Conservation (phyloP, 2,888 invertebrate genomes). For the Agrypnus murinus region DNA sequence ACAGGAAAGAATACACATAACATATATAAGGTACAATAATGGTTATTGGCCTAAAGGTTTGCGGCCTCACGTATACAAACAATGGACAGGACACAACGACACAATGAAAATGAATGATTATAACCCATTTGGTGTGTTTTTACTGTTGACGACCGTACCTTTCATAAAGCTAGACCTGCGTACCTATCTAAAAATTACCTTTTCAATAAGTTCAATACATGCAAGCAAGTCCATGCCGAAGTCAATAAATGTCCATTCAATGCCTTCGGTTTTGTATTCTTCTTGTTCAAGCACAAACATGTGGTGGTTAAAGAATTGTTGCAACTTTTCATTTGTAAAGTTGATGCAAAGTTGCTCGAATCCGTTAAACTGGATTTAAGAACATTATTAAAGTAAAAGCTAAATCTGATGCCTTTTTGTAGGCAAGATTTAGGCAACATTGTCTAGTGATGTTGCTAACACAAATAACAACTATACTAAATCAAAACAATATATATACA, state of each 20-base stretch:
- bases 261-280: conserved; percentile 95
- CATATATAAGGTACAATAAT: too few relatives aligned
- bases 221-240: conserved; percentile 97
- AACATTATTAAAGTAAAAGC: conserved; percentile 1
- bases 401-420: neutral
- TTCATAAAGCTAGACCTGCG: neutral
- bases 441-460: neutral
- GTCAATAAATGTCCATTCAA: conserved; percentile 97
- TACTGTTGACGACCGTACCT: neutral
- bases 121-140: too few relatives aligned
- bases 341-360: conserved; percentile 99
- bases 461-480: too few relatives aligned
- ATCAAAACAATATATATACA: too few relatives aligned
- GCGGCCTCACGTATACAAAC: too few relatives aligned
- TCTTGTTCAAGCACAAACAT: conserved; percentile 99
- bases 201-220: conserved; percentile 96
- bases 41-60: too few relatives aligned
- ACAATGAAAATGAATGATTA: too few relatives aligned
- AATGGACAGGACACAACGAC: too few relatives aligned
- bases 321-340: conserved; percentile 98
- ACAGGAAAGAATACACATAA: too few relatives aligned
- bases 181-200: conserved; percentile 76
- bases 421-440: conserved; percentile 3
- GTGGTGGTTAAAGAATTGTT: conserved; percentile 99
- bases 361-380: conserved; percentile 86